Percentiles rank a stretch among this genome's conserved stretches.
These are phyloP conservation scores for Conus betulinus DNA, from an alignment of 1,140 invertebrate genomes.

Conservation along the genomic window DNA sequence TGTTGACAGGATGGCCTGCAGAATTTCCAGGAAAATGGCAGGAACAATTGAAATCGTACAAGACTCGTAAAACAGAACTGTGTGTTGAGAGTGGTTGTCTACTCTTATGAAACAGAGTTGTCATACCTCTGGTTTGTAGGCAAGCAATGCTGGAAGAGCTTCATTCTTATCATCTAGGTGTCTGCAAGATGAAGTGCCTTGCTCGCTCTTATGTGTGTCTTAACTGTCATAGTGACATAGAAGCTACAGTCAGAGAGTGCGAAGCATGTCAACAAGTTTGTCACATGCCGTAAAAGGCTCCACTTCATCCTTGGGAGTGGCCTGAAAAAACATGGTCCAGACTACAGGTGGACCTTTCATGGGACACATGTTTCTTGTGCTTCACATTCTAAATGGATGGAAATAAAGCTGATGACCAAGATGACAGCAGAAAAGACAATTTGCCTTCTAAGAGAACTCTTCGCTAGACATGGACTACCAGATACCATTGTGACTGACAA, in stretches of 20 bases:
- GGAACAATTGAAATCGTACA: slow-evolving; percentile 2
- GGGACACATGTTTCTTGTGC: no score
- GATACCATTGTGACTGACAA: no score
- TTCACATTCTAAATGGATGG: no score
- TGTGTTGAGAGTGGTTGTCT: slow-evolving; percentile 36
- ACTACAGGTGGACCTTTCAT: slow-evolving; percentile 38
- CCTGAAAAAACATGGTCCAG: slow-evolving; percentile 35
- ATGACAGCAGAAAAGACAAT: no score
- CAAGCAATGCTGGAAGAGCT: slow-evolving; percentile 33
- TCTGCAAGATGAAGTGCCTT: slow-evolving; percentile 37
- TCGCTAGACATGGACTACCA: no score
- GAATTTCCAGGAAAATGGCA: no score
- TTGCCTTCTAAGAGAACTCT: no score
- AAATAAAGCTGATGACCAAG: no score
- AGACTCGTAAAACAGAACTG: slow-evolving; percentile 19
- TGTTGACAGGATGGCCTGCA: no score
- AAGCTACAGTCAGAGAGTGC: slow-evolving; percentile 16
- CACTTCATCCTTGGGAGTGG: slow-evolving; percentile 47
- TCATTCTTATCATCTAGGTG: slow-evolving; percentile 36
- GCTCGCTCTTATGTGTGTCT: slow-evolving; percentile 48
- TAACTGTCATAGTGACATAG: slow-evolving; percentile 46
- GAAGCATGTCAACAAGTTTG: neutral
- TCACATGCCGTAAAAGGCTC: slow-evolving; percentile 8
- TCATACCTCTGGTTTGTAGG: slow-evolving; percentile 24
- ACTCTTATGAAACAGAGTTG: slow-evolving; percentile 37